phyloP scores from a whole-genome alignment of 2,113 vertebrate genomes.

The Harpagus bidentatus region DNA sequence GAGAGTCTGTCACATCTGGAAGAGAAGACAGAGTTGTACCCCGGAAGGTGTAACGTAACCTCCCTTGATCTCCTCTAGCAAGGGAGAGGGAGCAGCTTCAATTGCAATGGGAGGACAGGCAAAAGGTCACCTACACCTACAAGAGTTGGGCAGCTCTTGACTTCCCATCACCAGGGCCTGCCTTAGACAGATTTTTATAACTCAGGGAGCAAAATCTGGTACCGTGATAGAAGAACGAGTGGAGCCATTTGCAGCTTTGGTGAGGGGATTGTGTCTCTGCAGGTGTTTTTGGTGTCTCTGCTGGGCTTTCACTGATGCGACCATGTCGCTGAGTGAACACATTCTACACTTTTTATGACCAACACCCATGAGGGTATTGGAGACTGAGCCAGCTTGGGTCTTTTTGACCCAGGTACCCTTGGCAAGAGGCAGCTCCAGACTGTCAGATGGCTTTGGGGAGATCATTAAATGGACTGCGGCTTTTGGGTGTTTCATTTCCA shows the following conservation, averaged over 20 bases:
- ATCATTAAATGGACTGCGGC: rapidly evolving
- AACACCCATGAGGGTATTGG: not conserved
- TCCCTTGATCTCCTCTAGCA: not conserved
- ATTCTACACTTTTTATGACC: rapidly evolving
- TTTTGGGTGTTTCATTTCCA: not conserved
- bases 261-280: not conserved
- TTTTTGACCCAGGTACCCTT: not conserved
- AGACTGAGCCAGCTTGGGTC: not conserved
- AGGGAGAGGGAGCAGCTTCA: not conserved
- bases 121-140: too few relatives aligned
- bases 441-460: not conserved
- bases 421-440: not conserved
- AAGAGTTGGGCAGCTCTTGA: not conserved
- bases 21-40: not conserved
- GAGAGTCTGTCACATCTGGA: not conserved
- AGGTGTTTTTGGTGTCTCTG: not conserved
- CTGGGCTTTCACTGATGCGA: not conserved
- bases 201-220: not conserved
- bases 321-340: rapidly evolving
- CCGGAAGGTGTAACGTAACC: not conserved
- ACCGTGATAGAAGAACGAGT: rapidly evolving
- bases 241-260: not conserved
- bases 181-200: not conserved
- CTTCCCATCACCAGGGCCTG: not conserved
- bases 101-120: not conserved